These are phyloP conservation scores for Pinctada fucata DNA, from an alignment of 2,888 invertebrate genomes.

Conservation along the genomic window DNA sequence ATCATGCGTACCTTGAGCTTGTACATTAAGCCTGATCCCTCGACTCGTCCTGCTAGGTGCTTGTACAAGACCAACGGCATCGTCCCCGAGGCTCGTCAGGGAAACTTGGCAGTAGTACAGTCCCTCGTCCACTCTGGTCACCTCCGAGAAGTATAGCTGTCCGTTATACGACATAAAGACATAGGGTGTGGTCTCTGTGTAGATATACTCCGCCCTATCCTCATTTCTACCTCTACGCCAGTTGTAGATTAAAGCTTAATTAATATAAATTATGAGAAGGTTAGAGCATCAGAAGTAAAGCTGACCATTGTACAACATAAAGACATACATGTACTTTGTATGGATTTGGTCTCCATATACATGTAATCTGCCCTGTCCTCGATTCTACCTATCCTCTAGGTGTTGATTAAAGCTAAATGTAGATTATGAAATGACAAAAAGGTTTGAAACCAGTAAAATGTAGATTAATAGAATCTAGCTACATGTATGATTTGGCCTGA, in stretches of 20 bases:
- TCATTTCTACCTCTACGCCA: slow-evolving; percentile 95
- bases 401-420: too few relatives aligned
- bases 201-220: slow-evolving; percentile 84
- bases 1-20: slow-evolving; percentile 61
- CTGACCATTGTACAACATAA: too few relatives aligned
- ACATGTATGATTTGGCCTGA: too few relatives aligned
- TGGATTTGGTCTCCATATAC: too few relatives aligned
- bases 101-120: slow-evolving; percentile 67
- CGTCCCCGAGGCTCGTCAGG: slow-evolving; percentile 52
- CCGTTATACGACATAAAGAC: slow-evolving; percentile 97
- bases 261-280: background rate
- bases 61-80: slow-evolving; percentile 58
- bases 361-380: too few relatives aligned
- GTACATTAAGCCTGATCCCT: slow-evolving; percentile 58
- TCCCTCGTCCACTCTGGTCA: slow-evolving; percentile 85
- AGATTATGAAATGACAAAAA: too few relatives aligned
- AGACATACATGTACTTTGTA: too few relatives aligned
- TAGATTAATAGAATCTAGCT: too few relatives aligned
- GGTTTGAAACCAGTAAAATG: too few relatives aligned
- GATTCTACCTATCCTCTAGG: too few relatives aligned
- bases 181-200: slow-evolving; percentile 87
- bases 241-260: slow-evolving; percentile 81
- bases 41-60: slow-evolving; percentile 62
- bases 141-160: slow-evolving; percentile 94
- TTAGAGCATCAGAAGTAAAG: too few relatives aligned